Evolutionary conservation across 2,797 vertebrate species (phyloP).

Genomic region (Gymnopithys bicolor): DNA sequence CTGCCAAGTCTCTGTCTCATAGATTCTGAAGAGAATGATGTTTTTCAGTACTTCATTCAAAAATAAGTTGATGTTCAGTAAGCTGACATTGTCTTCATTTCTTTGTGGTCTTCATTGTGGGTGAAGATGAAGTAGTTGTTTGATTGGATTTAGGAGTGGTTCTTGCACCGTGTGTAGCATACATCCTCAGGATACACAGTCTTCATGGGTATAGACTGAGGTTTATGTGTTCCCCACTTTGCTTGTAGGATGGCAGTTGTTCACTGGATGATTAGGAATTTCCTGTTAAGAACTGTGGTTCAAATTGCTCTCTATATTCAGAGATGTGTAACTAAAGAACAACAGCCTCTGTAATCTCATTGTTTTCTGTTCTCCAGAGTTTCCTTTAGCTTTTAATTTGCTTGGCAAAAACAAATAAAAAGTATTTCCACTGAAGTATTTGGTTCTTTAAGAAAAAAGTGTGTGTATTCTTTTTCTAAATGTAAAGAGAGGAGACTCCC

Average conservation of each 20-base stretch:
- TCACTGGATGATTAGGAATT: neutral
- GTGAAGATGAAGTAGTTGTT: neutral
- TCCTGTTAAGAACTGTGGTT: neutral
- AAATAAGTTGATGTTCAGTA: neutral
- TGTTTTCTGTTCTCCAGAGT: neutral
- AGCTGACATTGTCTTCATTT: neutral
- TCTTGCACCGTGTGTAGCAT: neutral
- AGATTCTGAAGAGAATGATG: neutral
- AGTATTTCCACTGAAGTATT: neutral
- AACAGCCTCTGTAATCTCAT: neutral
- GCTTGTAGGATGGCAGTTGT: neutral
- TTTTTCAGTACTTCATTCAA: neutral
- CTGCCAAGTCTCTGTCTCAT: neutral
- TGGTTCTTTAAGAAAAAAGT: neutral
- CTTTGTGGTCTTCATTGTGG: neutral
- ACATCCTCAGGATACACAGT: neutral
- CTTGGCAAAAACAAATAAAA: neutral
- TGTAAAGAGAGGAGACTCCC: neutral
- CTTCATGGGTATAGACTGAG: neutral
- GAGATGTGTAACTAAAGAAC: neutral
- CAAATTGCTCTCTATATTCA: neutral
- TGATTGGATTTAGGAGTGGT: neutral
- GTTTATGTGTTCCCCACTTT: neutral
- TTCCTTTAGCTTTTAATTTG: constrained; percentile 30
- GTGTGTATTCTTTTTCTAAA: neutral